Evolutionary conservation across 2,888 invertebrate species (phyloP).

Genomic region (Oscheius sp.): DNA sequence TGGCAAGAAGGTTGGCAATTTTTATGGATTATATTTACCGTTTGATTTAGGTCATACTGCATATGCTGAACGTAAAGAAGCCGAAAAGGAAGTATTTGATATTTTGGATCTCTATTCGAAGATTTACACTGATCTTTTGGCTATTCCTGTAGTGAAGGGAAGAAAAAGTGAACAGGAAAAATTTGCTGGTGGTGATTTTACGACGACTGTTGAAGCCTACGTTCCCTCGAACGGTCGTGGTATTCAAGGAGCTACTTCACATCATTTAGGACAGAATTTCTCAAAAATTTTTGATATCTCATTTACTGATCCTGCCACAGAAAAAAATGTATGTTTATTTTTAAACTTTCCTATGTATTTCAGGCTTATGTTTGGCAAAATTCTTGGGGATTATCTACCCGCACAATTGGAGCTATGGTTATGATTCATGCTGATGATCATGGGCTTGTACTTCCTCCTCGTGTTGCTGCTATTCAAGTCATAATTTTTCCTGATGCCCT

Average conservation of each 20-base stretch:
- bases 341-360: neutral
- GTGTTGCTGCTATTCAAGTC: constrained; percentile 87
- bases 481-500: constrained; percentile 96
- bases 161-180: constrained; percentile 80
- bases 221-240: constrained; percentile 76
- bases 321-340: neutral
- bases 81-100: constrained; percentile 85
- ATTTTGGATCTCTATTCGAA: constrained; percentile 86
- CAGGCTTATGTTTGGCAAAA: constrained; percentile 86
- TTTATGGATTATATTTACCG: neutral
- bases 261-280: constrained; percentile 98
- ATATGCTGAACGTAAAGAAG: constrained; percentile 85
- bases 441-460: constrained; percentile 93
- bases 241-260: constrained; percentile 90
- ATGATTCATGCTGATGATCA: constrained; percentile 94
- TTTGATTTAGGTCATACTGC: constrained; percentile 84
- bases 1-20: constrained; percentile 92
- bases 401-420: constrained; percentile 86
- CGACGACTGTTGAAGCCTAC: constrained; percentile 95
- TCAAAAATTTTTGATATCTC: constrained; percentile 98
- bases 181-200: constrained; percentile 97
- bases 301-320: constrained; percentile 87
- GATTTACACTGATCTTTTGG: constrained; percentile 89
- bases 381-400: constrained; percentile 97
- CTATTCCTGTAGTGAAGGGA: constrained; percentile 92